phyloP scores from a whole-genome alignment of 2,888 invertebrate genomes.

The Tortrix viridana region DNA sequence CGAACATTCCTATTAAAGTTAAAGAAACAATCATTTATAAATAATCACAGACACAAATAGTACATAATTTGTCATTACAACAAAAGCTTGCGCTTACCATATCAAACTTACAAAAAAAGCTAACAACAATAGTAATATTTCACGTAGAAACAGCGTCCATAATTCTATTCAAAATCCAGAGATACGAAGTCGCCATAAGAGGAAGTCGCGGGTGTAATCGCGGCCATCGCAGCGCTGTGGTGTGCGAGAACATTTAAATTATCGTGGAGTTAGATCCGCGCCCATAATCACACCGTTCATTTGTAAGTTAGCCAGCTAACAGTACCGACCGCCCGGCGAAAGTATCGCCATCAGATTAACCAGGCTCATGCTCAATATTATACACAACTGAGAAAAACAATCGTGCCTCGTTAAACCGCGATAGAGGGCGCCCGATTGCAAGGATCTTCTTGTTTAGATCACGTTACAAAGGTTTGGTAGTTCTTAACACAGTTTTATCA shows the following conservation, averaged over 20 bases:
- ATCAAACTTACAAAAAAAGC: slow-evolving; percentile 16
- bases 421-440: slow-evolving; percentile 73
- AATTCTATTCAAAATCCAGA: slow-evolving; percentile 74
- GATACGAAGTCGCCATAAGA: slow-evolving; percentile 72
- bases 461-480: slow-evolving; percentile 3
- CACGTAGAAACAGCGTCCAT: slow-evolving; percentile 51
- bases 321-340: slow-evolving; percentile 72
- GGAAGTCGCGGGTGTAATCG: slow-evolving; percentile 76
- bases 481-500: too few species aligned
- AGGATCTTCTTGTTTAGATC: slow-evolving; percentile 53
- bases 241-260: slow-evolving; percentile 81
- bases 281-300: slow-evolving; percentile 81
- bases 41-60: neutral
- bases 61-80: slow-evolving; percentile 2
- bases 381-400: slow-evolving; percentile 83
- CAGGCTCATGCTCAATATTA: slow-evolving; percentile 80
- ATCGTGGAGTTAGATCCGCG: slow-evolving; percentile 79
- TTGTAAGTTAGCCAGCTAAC: slow-evolving; percentile 78
- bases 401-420: slow-evolving; percentile 81
- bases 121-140: slow-evolving; percentile 28
- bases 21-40: neutral
- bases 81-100: slow-evolving; percentile 11
- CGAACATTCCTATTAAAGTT: too few species aligned
- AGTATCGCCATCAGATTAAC: slow-evolving; percentile 79
- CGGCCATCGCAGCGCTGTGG: slow-evolving; percentile 66